These are phyloP conservation scores for Myrmecophaga tridactyla DNA, from an alignment of 2,113 vertebrate species.

Conservation along the genomic window DNA sequence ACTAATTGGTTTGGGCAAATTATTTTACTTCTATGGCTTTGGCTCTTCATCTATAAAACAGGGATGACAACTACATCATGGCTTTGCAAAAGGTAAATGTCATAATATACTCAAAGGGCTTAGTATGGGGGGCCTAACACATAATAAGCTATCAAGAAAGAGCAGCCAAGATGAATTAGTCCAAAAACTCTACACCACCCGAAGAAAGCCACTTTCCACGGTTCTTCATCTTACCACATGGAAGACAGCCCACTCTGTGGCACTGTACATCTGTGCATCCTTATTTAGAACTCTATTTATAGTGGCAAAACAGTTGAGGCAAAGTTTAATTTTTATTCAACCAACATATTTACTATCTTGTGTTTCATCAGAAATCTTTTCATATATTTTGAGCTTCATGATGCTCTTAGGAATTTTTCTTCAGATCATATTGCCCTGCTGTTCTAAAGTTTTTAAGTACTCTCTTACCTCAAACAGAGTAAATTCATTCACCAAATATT, in stretches of 20 bases:
- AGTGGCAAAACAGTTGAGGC: background rate
- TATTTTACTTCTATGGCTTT: background rate
- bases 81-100: background rate
- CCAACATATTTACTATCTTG: background rate
- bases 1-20: background rate
- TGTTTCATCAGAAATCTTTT: background rate
- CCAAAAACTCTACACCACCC: background rate
- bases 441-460: background rate
- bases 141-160: background rate
- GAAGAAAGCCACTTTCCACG: too few relatives aligned
- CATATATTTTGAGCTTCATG: background rate
- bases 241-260: background rate
- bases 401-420: background rate
- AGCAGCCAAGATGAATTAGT: accelerated
- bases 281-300: background rate
- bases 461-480: background rate
- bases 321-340: background rate
- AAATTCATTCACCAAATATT: background rate
- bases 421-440: background rate
- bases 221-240: background rate
- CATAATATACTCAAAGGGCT: too few relatives aligned
- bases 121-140: background rate
- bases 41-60: background rate
- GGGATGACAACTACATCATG: background rate
- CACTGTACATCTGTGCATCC: background rate